Conservation (phyloP, 2,113 vertebrate genomes). For the Sturnira hondurensis region DNA sequence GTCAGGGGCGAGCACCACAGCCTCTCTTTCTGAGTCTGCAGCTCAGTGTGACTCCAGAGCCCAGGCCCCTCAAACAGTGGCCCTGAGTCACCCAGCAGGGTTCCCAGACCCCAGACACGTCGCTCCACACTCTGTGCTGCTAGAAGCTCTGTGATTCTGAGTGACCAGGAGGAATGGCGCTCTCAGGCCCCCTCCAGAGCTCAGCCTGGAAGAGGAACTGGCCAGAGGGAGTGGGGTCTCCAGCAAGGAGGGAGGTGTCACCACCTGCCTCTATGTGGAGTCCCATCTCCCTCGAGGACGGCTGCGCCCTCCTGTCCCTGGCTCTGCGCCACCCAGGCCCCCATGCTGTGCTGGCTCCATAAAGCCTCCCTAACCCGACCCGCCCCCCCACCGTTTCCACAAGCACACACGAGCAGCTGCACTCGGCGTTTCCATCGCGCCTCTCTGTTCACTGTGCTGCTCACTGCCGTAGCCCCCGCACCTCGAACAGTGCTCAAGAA, state of each 20-base stretch:
- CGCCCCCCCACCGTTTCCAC: background rate
- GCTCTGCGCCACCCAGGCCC: background rate
- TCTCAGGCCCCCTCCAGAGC: background rate
- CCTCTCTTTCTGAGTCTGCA: fast-evolving
- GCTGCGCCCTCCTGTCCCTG: background rate
- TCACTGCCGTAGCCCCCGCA: too few species aligned
- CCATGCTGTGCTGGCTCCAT: background rate
- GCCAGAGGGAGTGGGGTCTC: background rate
- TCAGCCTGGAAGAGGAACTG: background rate
- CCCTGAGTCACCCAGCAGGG: too few species aligned
- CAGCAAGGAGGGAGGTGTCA: background rate
- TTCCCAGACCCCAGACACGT: background rate
- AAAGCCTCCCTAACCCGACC: background rate
- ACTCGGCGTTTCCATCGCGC: too few species aligned
- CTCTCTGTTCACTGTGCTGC: fast-evolving
- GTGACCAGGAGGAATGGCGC: too few species aligned
- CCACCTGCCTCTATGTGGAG: too few species aligned
- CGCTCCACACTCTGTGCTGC: background rate
- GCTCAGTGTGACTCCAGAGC: background rate
- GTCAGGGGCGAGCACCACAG: fast-evolving
- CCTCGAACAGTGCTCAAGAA: background rate
- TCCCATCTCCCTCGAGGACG: background rate
- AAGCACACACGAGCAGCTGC: background rate
- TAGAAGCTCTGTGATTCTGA: background rate
- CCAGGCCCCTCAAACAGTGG: fast-evolving